Conservation (phyloP, 2,113 vertebrate species). For the Pedetes capensis region DNA sequence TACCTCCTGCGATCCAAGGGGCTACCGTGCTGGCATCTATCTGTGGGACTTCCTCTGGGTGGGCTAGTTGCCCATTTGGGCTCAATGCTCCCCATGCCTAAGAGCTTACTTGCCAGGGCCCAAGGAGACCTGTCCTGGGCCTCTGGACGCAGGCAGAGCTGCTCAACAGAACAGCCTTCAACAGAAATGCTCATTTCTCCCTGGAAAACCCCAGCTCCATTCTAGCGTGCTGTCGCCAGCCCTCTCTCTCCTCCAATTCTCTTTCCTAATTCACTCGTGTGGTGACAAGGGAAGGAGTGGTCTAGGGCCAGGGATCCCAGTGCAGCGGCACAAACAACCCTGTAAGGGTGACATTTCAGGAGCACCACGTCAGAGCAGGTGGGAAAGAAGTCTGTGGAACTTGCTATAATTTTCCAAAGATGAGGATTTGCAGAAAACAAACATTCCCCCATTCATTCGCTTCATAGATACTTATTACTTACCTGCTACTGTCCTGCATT, state of each 20-base stretch:
- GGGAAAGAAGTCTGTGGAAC: background rate
- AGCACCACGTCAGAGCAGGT: rapidly evolving
- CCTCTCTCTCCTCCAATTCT: background rate
- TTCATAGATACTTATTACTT: background rate
- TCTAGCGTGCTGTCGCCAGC: rapidly evolving
- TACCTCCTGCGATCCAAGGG: constrained; percentile 48
- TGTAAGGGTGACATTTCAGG: background rate
- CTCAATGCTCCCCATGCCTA: background rate
- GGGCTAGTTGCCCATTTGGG: background rate
- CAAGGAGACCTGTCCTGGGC: background rate
- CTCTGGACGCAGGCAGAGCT: background rate
- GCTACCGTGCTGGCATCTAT: constrained; percentile 53
- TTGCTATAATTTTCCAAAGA: background rate
- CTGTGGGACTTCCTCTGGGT: background rate
- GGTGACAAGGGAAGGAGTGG: background rate
- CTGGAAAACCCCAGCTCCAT: background rate
- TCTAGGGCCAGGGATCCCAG: background rate
- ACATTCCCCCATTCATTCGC: background rate
- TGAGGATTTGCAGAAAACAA: background rate
- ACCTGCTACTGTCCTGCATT: background rate
- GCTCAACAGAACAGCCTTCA: background rate
- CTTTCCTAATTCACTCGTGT: background rate
- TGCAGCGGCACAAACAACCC: background rate
- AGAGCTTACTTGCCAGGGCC: background rate
- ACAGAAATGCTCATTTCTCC: background rate